Conservation (phyloP, 64 coral and sea anemone genomes). For the Anthopleura sola region DNA sequence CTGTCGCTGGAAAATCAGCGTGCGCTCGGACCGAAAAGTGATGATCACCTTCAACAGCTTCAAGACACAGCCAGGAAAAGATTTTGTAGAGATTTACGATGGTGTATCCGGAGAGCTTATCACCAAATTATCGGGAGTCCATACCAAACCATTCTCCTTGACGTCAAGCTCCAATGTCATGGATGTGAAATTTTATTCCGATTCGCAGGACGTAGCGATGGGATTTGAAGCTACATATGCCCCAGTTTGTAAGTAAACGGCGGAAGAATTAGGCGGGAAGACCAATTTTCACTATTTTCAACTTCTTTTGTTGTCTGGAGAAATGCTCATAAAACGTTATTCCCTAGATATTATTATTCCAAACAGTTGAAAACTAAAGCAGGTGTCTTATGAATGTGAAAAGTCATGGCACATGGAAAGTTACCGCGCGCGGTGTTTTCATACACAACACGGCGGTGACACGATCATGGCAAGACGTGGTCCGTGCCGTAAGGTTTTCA, state of each 20-base stretch:
- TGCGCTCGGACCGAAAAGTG: slow-evolving; percentile 74
- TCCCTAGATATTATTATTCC: too few relatives aligned
- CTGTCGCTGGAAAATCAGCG: slow-evolving; percentile 95
- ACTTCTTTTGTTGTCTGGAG: too few relatives aligned
- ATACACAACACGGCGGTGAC: too few relatives aligned
- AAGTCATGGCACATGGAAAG: too few relatives aligned
- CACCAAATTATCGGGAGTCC: slow-evolving; percentile 70
- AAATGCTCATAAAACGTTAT: too few relatives aligned
- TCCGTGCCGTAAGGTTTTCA: too few relatives aligned
- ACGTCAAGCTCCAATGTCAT: slow-evolving; percentile 71
- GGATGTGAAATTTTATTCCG: slow-evolving; percentile 79
- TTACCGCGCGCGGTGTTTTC: too few relatives aligned
- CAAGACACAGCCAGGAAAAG: slow-evolving; percentile 49
- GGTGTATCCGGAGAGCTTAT: slow-evolving; percentile 47
- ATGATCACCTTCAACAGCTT: slow-evolving; percentile 74
- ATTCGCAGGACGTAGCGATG: slow-evolving; percentile 36
- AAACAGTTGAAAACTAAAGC: too few relatives aligned
- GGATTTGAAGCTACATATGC: slow-evolving; percentile 81
- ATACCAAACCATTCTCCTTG: slow-evolving; percentile 61
- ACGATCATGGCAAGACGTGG: too few relatives aligned
- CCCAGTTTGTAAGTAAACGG: slow-evolving; percentile 83
- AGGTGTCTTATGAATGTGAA: too few relatives aligned
- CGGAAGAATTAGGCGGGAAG: not conserved
- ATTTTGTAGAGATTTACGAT: slow-evolving; percentile 72
- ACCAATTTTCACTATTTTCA: too few relatives aligned